Conservation (phyloP, 2,888 invertebrate species). For the Cheilosia soror region DNA sequence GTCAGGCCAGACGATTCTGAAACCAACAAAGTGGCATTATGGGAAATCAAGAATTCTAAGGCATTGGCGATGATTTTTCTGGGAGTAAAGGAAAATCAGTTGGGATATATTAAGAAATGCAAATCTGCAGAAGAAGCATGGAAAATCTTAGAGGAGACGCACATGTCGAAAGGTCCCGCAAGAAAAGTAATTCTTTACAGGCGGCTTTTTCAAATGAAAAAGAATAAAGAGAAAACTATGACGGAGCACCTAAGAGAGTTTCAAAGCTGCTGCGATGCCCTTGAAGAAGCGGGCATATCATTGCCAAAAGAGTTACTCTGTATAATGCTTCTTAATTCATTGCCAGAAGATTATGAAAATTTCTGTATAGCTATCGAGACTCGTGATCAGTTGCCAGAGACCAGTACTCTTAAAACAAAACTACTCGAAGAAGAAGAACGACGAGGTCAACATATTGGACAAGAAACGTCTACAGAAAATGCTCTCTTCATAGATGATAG, state of each 20-base stretch:
- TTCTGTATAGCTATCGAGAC: constrained; percentile 14
- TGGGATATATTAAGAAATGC: constrained; percentile 11
- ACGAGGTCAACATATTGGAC: background rate
- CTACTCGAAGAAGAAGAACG: constrained; percentile 6
- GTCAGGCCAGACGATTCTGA: background rate
- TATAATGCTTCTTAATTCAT: constrained; percentile 23
- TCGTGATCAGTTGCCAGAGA: background rate
- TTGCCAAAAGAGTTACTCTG: constrained; percentile 7
- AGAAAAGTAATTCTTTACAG: background rate
- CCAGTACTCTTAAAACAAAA: background rate
- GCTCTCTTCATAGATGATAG: constrained; percentile 6
- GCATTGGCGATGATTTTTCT: constrained; percentile 13
- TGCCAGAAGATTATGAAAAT: constrained; percentile 21
- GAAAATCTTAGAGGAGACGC: constrained; percentile 4
- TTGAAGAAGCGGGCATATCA: constrained; percentile 16
- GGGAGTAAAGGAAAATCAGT: no score
- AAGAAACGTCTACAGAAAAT: constrained; percentile 5
- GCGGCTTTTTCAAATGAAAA: constrained; percentile 12
- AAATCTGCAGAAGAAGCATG: constrained; percentile 4
- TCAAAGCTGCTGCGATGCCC: background rate
- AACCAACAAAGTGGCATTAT: background rate
- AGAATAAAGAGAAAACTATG: constrained; percentile 14
- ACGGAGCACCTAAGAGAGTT: constrained; percentile 6
- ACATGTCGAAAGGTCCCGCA: constrained; percentile 18
- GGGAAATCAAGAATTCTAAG: constrained; percentile 4